These are phyloP conservation scores for Gadopsis marmoratus DNA, from an alignment of 2,797 vertebrate species.

Conservation along the genomic window DNA sequence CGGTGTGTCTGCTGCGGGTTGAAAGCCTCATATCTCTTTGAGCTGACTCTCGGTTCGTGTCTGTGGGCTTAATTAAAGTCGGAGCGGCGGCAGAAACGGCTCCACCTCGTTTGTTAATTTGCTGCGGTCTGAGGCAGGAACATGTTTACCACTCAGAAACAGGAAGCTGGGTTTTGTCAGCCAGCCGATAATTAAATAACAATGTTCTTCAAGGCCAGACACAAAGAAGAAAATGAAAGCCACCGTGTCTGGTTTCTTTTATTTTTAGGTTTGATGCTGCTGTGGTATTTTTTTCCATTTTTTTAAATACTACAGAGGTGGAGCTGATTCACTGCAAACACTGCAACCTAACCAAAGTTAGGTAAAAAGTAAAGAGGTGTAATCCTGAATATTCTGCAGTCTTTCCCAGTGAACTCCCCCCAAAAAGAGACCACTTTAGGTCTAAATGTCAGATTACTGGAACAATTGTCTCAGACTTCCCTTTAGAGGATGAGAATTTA, in stretches of 20 bases:
- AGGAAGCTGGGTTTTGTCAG: conserved; percentile 54
- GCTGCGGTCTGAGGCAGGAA: conserved; percentile 48
- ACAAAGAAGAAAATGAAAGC: conserved; percentile 34
- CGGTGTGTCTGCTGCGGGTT: background rate
- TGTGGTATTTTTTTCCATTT: conserved; percentile 1
- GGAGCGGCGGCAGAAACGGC: conserved; percentile 21
- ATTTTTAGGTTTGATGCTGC: background rate
- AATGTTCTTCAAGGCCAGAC: conserved; percentile 26
- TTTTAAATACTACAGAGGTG: background rate
- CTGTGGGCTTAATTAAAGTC: conserved; percentile 66
- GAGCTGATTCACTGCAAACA: conserved; percentile 20
- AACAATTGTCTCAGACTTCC: background rate
- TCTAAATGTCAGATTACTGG: background rate
- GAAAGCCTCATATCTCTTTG: conserved; percentile 23
- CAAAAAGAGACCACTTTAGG: background rate
- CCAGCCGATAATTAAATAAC: conserved; percentile 57
- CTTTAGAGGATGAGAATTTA: too few species aligned
- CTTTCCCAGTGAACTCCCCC: background rate
- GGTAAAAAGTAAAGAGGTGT: conserved; percentile 14
- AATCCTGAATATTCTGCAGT: background rate
- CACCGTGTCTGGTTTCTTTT: background rate
- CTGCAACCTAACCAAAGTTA: background rate
- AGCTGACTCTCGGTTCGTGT: conserved; percentile 27
- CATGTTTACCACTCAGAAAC: conserved; percentile 53
- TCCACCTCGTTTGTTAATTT: conserved; percentile 54